These are phyloP conservation scores for Dicranocentrus wangi DNA, from an alignment of 2,888 invertebrate species.

Conservation along the genomic window DNA sequence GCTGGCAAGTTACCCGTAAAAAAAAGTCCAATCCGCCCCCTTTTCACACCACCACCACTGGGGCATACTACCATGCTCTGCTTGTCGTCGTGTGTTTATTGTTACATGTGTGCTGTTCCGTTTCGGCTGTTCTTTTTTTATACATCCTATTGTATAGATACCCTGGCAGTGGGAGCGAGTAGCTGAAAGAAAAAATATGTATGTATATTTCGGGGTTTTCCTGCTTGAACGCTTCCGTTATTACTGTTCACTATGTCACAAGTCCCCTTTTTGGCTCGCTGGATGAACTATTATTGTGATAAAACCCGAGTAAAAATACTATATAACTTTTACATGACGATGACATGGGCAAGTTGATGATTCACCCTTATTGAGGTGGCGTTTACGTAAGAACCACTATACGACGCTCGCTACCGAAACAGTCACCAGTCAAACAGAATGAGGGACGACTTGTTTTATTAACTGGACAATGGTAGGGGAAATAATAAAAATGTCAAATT, in stretches of 20 bases:
- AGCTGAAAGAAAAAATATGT: no score
- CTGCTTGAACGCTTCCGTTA: conserved; percentile 12
- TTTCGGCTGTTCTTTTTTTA: background rate
- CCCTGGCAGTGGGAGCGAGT: no score
- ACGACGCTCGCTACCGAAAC: no score
- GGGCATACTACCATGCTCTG: background rate
- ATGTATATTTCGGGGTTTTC: no score
- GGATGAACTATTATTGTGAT: background rate
- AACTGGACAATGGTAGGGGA: conserved; percentile 19
- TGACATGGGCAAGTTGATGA: background rate
- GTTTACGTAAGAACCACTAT: conserved; percentile 7
- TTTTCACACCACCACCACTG: conserved; percentile 8
- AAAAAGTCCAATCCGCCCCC: conserved; percentile 13
- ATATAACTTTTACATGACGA: no score
- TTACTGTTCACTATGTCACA: conserved; percentile 21
- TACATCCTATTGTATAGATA: no score
- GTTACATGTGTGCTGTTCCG: background rate
- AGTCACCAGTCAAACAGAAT: background rate
- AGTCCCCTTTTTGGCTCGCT: background rate
- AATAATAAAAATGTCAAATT: conserved; percentile 43
- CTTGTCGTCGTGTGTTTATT: background rate
- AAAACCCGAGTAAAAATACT: no score
- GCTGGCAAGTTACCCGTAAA: no score
- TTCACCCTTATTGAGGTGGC: background rate
- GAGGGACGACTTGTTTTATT: background rate